Conservation (phyloP, 2,888 invertebrate genomes). For the Gastrophysa polygoni region DNA sequence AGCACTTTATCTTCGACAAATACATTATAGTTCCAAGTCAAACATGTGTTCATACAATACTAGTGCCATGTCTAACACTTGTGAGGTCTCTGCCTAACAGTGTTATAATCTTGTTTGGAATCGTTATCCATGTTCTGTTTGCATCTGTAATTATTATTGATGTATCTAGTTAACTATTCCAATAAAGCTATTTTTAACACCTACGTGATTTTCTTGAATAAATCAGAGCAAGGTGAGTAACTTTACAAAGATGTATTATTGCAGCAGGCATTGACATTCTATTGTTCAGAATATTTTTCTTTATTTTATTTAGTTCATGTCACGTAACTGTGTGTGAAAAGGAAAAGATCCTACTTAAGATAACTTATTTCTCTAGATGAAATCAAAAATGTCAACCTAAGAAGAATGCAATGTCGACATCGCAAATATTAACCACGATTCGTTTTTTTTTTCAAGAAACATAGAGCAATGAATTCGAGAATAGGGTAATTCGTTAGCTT, state of each 20-base stretch:
- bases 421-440: too few species aligned
- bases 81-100: constrained; percentile 3
- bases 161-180: constrained; percentile 4
- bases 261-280: constrained; percentile 8
- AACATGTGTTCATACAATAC: background rate
- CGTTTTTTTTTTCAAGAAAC: too few species aligned
- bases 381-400: too few species aligned
- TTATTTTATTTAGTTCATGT: background rate
- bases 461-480: too few species aligned
- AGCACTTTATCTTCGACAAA: background rate
- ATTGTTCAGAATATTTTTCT: background rate
- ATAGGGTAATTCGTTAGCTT: too few species aligned
- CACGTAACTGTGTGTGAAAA: too few species aligned
- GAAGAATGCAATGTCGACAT: too few species aligned
- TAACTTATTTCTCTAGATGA: too few species aligned
- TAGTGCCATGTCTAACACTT: constrained; percentile 12
- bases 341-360: too few species aligned
- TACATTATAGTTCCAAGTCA: background rate
- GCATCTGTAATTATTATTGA: constrained; percentile 9
- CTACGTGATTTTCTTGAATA: constrained; percentile 15
- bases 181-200: constrained; percentile 12
- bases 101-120: constrained; percentile 8
- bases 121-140: constrained; percentile 3
- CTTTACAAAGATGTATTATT: background rate
- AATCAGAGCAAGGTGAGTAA: constrained; percentile 18